These are phyloP conservation scores for Mesoclemmys tuberculata DNA, from an alignment of 2,113 vertebrate genomes.

Conservation along the genomic window DNA sequence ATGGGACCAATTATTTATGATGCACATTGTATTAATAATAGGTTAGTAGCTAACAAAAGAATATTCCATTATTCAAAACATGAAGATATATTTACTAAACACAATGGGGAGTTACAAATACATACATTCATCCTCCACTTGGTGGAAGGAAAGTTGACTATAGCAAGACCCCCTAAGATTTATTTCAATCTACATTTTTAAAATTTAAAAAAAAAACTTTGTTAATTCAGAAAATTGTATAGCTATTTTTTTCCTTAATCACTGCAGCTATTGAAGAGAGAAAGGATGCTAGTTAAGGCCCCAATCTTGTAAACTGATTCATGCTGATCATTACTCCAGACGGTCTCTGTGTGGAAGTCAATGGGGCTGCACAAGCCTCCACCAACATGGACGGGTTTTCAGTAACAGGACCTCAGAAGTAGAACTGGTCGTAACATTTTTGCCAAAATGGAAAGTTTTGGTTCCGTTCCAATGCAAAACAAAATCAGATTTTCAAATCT, in stretches of 20 bases:
- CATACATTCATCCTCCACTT: not conserved
- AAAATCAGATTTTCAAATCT: not conserved
- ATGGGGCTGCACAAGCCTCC: not conserved
- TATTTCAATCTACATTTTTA: not conserved
- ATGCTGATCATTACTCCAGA: not conserved
- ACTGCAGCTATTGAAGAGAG: not conserved
- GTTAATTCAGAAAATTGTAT: not conserved
- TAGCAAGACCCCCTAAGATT: not conserved
- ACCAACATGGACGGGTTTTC: rapidly evolving
- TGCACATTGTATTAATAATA: not conserved
- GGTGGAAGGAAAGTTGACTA: not conserved
- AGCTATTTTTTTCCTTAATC: not conserved
- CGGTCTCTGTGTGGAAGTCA: not conserved
- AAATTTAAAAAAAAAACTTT: not conserved
- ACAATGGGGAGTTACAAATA: not conserved
- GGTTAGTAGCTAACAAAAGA: constrained; percentile 9
- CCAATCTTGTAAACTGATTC: not conserved
- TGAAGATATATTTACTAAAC: not conserved
- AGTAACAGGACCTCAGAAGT: not conserved
- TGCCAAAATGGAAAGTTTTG: not conserved
- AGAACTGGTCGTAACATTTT: not conserved
- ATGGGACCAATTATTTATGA: not conserved
- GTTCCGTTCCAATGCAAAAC: not conserved
- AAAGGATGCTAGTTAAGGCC: not conserved
- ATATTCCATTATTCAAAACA: not conserved